These are phyloP conservation scores for Nephrocerus scutellatus DNA, from an alignment of 2,888 invertebrate species.

Conservation along the genomic window DNA sequence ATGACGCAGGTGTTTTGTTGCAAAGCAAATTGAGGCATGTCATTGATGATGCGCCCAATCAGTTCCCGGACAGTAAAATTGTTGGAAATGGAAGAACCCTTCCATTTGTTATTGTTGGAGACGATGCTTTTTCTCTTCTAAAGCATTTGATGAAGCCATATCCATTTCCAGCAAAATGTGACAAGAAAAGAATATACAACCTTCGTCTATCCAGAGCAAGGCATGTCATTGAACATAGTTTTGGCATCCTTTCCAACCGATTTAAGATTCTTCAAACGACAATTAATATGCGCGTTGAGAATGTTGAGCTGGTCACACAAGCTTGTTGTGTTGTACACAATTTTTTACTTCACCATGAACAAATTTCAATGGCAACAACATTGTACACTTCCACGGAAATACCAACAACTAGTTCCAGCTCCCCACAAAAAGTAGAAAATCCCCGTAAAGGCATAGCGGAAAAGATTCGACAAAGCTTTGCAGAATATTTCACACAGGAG, in stretches of 20 bases:
- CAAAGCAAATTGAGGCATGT: too few relatives aligned
- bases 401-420: too few relatives aligned
- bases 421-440: too few relatives aligned
- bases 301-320: constrained; percentile 1
- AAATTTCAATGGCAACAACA: too few relatives aligned
- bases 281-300: constrained; percentile 3
- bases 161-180: constrained; percentile 5
- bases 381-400: too few relatives aligned
- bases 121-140: constrained; percentile 10
- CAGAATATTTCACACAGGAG: too few relatives aligned
- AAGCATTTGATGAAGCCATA: constrained; percentile 11
- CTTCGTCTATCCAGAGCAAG: constrained; percentile 8
- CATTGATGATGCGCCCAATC: too few relatives aligned
- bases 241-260: background rate
- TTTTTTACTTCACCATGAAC: too few relatives aligned
- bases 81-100: constrained; percentile 10
- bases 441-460: too few relatives aligned
- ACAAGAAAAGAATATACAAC: constrained; percentile 7
- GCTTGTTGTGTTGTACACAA: constrained; percentile 8
- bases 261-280: constrained; percentile 1
- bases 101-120: constrained; percentile 11
- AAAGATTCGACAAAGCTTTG: too few relatives aligned
- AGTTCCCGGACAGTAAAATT: too few relatives aligned
- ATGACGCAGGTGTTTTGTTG: too few relatives aligned
- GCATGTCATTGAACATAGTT: constrained; percentile 6